Evolutionary conservation across 2,888 invertebrate species (phyloP), one percentile per base, ranked within the genome.

Genomic region (Spilosoma lubricipeda): DNA sequence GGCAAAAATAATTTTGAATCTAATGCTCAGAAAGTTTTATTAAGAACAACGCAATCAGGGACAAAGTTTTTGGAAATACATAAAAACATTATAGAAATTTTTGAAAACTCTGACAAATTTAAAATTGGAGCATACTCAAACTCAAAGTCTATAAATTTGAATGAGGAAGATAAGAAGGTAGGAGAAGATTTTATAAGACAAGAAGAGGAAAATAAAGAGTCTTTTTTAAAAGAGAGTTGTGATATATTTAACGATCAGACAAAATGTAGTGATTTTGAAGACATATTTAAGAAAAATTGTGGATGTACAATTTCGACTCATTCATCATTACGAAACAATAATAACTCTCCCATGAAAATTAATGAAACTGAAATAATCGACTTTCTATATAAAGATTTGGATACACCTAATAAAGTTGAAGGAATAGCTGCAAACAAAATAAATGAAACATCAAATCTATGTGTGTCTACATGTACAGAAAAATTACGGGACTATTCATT

Each of bases 11-110:
- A 70, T 63, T 18, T 56, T 56, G 67, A 18, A n/a, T 73, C 77
- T 52, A 76, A 79, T n/a, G 68, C 30, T 56, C 76, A 81, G 56
- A 85, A 63, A 72, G 77, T 88, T 27, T 67, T 75, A 52, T 67
- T 88, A n/a, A 87, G 79, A 70, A 85, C 64, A 56, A 84, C 88
- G 8, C 36, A 72, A 27, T 88, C 89, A 3, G 90, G 90, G 11
- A 80, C 81, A 65, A 81, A 77, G 59, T 45, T 81, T 45, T 78
- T 90, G 48, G 84, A 88, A 77, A 77, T 87, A 45, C 74, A 85
- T 72, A 86, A 87, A 78, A 76, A 77, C 73, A 71, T 85, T 67
- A 65, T 85, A 0, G 77, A 81, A 36, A 68, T 71, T 59, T 71
- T 86, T 18, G 77, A 81, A 73, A 70, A 30, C 23, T 48, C 33